Conservation (phyloP, 2,797 vertebrate species). For the Sciurus vulgaris region DNA sequence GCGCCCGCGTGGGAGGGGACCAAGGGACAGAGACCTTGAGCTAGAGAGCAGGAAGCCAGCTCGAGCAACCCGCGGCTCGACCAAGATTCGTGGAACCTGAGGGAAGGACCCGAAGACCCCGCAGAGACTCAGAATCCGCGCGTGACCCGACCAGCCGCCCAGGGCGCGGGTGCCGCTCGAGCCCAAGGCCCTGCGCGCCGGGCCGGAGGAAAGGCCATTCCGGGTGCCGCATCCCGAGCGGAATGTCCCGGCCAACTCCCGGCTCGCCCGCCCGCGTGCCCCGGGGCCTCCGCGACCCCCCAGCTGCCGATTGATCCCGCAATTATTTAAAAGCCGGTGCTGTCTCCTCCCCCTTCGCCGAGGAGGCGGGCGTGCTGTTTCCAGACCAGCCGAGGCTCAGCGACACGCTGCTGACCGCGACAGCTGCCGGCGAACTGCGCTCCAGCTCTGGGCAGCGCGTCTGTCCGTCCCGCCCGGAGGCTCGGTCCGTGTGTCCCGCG, state of each 20-base stretch:
- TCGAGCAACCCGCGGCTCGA: neutral
- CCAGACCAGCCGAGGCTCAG: constrained; percentile 89
- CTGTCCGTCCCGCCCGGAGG: constrained; percentile 69
- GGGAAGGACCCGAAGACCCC: neutral
- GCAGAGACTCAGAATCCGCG: neutral
- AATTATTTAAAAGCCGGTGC: constrained; percentile 88
- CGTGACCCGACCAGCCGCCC: neutral
- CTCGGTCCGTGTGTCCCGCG: constrained; percentile 70
- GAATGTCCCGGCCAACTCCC: neutral
- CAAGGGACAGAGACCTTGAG: neutral
- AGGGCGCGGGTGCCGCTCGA: neutral
- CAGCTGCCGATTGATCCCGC: constrained; percentile 84
- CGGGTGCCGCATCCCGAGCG: neutral
- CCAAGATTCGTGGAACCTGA: neutral
- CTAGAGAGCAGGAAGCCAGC: neutral
- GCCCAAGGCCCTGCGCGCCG: neutral
- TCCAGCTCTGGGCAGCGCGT: constrained; percentile 66
- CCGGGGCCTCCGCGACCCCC: constrained; percentile 22
- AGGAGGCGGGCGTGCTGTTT: constrained; percentile 92
- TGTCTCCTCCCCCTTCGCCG: constrained; percentile 87
- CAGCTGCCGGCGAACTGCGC: constrained; percentile 83
- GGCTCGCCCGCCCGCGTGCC: neutral
- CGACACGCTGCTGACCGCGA: constrained; percentile 88
- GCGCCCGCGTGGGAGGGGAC: neutral
- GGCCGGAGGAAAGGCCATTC: neutral